These are phyloP conservation scores for Microcebus ravelobensis DNA, from an alignment of 2,113 vertebrate species.

Conservation along the genomic window DNA sequence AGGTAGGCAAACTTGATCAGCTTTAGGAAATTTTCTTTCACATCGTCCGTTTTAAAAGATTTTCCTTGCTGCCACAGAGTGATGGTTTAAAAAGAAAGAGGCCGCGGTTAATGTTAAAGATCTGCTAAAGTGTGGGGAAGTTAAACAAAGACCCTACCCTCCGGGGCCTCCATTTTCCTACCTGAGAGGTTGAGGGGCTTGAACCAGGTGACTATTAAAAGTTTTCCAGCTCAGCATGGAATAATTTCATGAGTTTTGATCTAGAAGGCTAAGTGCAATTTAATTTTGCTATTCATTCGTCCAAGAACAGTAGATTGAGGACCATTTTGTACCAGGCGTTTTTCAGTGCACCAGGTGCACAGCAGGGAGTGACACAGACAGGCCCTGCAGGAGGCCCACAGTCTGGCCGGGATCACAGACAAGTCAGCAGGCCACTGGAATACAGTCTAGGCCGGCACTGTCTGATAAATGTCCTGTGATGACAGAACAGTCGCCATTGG, in stretches of 20 bases:
- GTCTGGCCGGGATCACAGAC: background rate
- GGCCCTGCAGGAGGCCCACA: background rate
- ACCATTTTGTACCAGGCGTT: background rate
- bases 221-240: background rate
- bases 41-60: background rate
- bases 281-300: background rate
- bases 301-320: background rate
- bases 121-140: background rate
- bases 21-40: background rate
- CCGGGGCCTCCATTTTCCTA: background rate
- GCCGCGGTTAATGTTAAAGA: background rate
- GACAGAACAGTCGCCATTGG: background rate
- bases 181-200: background rate
- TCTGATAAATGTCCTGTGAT: background rate
- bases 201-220: background rate
- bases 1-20: background rate
- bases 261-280: background rate
- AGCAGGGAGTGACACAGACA: background rate
- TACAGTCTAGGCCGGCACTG: fast-evolving
- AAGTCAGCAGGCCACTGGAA: background rate
- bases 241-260: background rate
- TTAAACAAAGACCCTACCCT: background rate
- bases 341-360: background rate
- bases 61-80: background rate
- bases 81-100: background rate